Percentiles rank a stretch among this genome's conserved stretches.
These are phyloP conservation scores for Genyomyrus donnyi DNA, from an alignment of 2,113 vertebrate genomes.

Conservation along the genomic window DNA sequence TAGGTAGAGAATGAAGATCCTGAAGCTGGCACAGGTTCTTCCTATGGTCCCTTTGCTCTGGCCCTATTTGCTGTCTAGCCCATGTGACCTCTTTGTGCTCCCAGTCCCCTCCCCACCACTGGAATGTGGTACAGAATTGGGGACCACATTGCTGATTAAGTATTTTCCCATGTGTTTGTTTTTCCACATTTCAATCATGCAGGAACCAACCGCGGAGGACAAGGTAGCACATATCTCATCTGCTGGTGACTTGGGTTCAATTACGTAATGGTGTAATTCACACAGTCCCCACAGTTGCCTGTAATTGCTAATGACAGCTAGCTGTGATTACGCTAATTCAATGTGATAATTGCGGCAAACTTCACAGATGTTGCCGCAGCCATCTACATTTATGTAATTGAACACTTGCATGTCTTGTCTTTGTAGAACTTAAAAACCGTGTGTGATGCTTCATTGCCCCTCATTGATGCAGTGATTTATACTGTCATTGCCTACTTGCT, in stretches of 20 bases:
- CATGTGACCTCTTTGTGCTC: background rate
- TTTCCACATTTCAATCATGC: background rate
- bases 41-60: background rate
- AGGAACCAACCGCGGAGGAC: background rate
- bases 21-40: background rate
- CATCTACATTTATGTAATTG: conserved; percentile 1
- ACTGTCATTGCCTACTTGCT: background rate
- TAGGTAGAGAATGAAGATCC: background rate
- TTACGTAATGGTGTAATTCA: background rate
- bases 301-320: background rate
- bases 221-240: background rate
- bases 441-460: background rate
- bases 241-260: background rate
- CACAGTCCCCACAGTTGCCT: background rate
- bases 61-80: background rate
- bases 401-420: background rate
- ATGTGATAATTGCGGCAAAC: background rate
- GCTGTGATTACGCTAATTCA: background rate
- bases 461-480: background rate
- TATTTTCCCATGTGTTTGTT: background rate
- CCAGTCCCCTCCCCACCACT: background rate
- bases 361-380: background rate
- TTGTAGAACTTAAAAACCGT: background rate
- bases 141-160: background rate
- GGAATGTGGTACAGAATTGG: background rate